These are phyloP conservation scores for Corythoichthys haematopterus DNA, from an alignment of 2,113 vertebrate species.

Conservation along the genomic window DNA sequence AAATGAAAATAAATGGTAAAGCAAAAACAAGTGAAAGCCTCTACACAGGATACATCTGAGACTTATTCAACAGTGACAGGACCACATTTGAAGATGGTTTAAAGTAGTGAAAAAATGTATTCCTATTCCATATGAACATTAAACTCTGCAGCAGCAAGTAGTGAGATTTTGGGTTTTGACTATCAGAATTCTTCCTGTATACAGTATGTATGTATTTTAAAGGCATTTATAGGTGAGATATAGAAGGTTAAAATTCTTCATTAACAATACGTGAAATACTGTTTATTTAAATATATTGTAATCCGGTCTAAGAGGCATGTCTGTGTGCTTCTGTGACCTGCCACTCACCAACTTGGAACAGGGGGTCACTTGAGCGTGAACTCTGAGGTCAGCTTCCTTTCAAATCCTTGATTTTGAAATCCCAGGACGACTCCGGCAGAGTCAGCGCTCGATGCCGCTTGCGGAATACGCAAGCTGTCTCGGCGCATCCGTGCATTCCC, in stretches of 20 bases:
- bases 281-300: neutral
- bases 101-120: conserved; percentile 50
- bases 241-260: neutral
- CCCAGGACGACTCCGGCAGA: neutral
- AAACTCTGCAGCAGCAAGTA: conserved; percentile 34
- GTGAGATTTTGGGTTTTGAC: conserved; percentile 22
- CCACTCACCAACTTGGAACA: neutral
- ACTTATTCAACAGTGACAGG: conserved; percentile 22
- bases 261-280: neutral
- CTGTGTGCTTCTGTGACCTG: neutral
- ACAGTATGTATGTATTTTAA: neutral
- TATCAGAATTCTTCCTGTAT: conserved; percentile 31
- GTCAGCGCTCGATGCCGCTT: neutral
- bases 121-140: conserved; percentile 54
- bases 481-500: neutral
- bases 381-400: neutral
- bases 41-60: too few relatives aligned
- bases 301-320: neutral
- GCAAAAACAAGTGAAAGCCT: too few relatives aligned
- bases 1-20: neutral
- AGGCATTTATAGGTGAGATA: too few relatives aligned
- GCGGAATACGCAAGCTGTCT: neutral
- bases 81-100: conserved; percentile 50
- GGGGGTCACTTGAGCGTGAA: neutral
- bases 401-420: neutral